Evolutionary conservation across 2,888 invertebrate species (phyloP).

Genomic region (Nysson spinosus): DNA sequence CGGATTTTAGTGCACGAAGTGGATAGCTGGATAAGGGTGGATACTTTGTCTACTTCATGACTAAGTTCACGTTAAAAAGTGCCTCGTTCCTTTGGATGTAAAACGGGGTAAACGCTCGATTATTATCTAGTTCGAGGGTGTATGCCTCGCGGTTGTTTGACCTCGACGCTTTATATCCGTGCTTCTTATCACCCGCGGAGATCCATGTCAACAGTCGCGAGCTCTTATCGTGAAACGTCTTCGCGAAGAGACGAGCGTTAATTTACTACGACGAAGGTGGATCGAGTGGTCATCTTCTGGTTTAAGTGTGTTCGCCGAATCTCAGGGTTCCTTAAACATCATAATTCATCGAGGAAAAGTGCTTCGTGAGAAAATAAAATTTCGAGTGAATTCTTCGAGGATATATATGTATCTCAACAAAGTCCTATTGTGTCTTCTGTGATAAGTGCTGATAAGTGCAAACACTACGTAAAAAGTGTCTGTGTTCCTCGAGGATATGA

Average conservation of each 20-base stretch:
- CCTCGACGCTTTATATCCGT: too few species aligned
- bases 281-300: too few species aligned
- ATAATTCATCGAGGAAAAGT: constrained; percentile 9
- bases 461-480: constrained; percentile 14
- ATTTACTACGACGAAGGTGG: too few species aligned
- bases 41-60: too few species aligned
- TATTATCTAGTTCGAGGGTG: constrained; percentile 15
- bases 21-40: too few species aligned
- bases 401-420: too few species aligned
- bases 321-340: too few species aligned
- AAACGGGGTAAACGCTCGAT: too few species aligned
- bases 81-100: neutral
- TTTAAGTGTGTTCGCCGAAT: too few species aligned
- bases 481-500: constrained; percentile 58
- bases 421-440: constrained; percentile 3
- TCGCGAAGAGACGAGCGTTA: constrained; percentile 8
- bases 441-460: constrained; percentile 13
- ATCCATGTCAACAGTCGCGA: constrained; percentile 17
- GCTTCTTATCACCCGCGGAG: constrained; percentile 4
- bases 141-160: constrained; percentile 23
- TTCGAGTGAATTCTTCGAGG: too few species aligned
- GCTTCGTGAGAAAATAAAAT: constrained; percentile 13
- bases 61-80: constrained; percentile 11
- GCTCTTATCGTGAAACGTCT: too few species aligned
- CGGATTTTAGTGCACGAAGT: too few species aligned